Evolutionary conservation across 2,797 vertebrate species (phyloP).

Genomic region (Halcyon smyrnensis): DNA sequence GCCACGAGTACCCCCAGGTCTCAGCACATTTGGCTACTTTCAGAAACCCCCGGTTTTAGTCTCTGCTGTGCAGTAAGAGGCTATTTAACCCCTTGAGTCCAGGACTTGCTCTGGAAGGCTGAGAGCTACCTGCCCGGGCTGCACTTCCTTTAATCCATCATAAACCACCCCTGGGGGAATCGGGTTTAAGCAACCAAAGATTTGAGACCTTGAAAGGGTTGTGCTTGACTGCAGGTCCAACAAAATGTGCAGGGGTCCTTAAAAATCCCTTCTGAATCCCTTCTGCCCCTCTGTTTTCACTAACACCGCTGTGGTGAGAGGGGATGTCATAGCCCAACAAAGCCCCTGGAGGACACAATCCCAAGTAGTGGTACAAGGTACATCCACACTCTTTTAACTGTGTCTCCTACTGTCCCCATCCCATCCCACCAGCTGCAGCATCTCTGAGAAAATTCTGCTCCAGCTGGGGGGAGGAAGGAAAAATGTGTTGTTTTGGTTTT

Average conservation of each 20-base stretch:
- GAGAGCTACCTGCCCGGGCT: fast-evolving
- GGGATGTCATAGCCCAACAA: fast-evolving
- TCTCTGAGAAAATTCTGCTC: not conserved
- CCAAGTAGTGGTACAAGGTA: fast-evolving
- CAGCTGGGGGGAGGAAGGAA: not conserved
- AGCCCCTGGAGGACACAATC: fast-evolving
- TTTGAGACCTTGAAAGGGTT: not conserved
- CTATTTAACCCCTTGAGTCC: not conserved
- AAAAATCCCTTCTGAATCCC: not conserved
- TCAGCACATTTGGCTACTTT: not conserved
- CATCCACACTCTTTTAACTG: not conserved
- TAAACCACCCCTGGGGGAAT: not conserved
- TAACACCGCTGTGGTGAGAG: not conserved
- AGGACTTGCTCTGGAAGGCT: not conserved
- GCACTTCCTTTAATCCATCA: not conserved
- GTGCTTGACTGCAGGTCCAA: not conserved
- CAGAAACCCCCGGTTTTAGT: fast-evolving
- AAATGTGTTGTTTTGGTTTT: not conserved
- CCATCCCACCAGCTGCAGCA: not conserved
- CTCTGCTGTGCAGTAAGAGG: not conserved
- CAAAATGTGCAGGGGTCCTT: not conserved
- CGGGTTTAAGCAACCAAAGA: not conserved
- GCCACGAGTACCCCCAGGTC: fast-evolving
- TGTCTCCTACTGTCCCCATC: not conserved
- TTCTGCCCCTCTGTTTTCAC: not conserved